phyloP scores from a whole-genome alignment of 2,113 vertebrate species.

The Erythrocercus mccallii region DNA sequence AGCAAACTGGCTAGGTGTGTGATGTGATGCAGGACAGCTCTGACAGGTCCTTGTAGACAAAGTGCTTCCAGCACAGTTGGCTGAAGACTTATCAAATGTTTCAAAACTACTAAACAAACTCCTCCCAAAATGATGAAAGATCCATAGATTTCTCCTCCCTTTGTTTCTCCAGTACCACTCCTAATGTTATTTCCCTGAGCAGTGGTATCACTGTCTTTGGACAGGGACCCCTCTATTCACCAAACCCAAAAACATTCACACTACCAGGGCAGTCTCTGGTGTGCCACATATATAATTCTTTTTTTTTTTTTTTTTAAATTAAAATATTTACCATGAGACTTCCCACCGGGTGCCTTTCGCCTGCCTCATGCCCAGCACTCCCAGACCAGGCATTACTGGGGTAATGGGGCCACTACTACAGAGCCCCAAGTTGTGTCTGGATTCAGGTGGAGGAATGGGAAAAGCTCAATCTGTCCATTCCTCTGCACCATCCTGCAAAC shows the following conservation, averaged over 20 bases:
- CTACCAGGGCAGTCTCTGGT: neutral
- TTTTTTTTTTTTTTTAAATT: neutral
- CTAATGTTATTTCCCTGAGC: neutral
- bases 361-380: neutral
- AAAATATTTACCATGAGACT: neutral
- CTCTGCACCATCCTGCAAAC: neutral
- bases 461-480: neutral
- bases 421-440: neutral
- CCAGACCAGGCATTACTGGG: neutral
- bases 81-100: neutral
- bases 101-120: neutral
- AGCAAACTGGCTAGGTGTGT: neutral
- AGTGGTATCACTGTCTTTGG: neutral
- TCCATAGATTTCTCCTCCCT: neutral
- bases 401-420: neutral
- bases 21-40: neutral
- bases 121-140: neutral
- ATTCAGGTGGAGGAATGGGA: neutral
- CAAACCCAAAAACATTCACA: neutral
- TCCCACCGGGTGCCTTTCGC: accelerated
- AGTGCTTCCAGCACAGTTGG: neutral
- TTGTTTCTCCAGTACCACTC: neutral
- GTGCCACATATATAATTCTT: neutral
- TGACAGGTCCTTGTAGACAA: accelerated
- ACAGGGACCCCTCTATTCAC: neutral